Evolutionary conservation across 2,888 invertebrate genomes (phyloP).

Genomic region (Lithosia quadra): DNA sequence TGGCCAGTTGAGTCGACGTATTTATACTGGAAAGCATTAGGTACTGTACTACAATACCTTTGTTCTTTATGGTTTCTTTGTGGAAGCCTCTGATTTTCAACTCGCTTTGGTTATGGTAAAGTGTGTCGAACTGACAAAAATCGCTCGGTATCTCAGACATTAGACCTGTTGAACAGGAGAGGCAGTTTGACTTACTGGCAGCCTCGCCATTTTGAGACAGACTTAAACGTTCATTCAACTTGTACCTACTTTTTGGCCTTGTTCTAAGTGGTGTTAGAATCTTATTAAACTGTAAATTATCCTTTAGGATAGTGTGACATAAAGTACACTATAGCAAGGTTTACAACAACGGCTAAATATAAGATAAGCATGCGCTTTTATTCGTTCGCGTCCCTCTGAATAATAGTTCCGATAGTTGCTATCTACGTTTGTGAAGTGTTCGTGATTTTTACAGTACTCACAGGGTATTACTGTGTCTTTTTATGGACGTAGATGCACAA

Average conservation of each 20-base stretch:
- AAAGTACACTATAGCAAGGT: slow-evolving; percentile 54
- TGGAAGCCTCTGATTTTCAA: neutral
- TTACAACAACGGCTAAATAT: slow-evolving; percentile 57
- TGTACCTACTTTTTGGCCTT: slow-evolving; percentile 29
- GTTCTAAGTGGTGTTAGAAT: slow-evolving; percentile 40
- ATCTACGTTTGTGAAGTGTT: slow-evolving; percentile 67
- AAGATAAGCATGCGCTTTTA: slow-evolving; percentile 69
- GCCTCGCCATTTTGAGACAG: neutral
- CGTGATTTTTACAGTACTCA: slow-evolving; percentile 68
- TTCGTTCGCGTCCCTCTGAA: slow-evolving; percentile 69
- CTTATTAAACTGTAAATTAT: slow-evolving; percentile 56
- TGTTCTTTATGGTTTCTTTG: neutral
- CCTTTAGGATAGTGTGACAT: slow-evolving; percentile 46
- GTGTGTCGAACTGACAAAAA: neutral
- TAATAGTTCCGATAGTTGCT: slow-evolving; percentile 74
- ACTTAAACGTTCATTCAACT: slow-evolving; percentile 34
- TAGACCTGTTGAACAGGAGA: neutral
- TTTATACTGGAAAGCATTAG: too few relatives aligned
- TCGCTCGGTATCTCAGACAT: neutral
- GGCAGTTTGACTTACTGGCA: neutral
- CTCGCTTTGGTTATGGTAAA: neutral
- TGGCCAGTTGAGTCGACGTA: too few relatives aligned
- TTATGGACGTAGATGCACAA: slow-evolving; percentile 44
- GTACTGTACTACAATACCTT: too few relatives aligned
- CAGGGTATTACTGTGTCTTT: slow-evolving; percentile 53